phyloP scores from a whole-genome alignment of 2,797 vertebrate genomes.

The Molossus molossus region DNA sequence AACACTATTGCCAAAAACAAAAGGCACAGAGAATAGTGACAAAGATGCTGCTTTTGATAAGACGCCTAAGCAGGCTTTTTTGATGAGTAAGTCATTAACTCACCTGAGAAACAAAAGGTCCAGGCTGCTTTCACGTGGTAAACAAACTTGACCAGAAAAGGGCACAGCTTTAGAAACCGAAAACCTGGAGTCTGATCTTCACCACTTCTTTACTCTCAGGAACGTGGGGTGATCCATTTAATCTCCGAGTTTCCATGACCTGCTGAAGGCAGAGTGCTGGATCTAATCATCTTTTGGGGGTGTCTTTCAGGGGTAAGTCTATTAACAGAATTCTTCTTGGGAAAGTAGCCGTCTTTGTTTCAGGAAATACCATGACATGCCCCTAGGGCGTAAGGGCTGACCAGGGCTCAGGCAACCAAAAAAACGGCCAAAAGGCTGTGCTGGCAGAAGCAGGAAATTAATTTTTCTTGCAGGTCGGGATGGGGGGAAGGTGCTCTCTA shows the following conservation, averaged over 20 bases:
- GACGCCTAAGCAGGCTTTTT: neutral
- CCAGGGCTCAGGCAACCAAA: conserved; percentile 50
- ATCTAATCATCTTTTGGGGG: conserved; percentile 40
- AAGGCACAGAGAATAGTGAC: neutral
- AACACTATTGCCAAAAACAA: conserved; percentile 40
- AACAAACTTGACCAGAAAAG: neutral
- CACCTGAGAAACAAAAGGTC: conserved; percentile 20
- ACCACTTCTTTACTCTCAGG: neutral
- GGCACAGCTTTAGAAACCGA: conserved; percentile 24
- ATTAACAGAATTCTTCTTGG: conserved; percentile 66
- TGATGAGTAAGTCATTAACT: conserved; percentile 50
- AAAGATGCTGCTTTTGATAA: conserved; percentile 49
- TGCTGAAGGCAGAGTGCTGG: conserved; percentile 39
- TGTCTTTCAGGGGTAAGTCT: conserved; percentile 28
- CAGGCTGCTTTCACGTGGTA: neutral
- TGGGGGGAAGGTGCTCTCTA: neutral
- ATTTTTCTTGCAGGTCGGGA: conserved; percentile 30
- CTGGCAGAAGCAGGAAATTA: conserved; percentile 74
- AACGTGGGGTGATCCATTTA: neutral
- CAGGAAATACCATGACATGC: conserved; percentile 68
- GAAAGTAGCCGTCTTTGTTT: conserved; percentile 63
- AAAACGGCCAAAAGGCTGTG: conserved; percentile 35
- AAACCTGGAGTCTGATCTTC: conserved; percentile 24
- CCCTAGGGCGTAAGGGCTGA: conserved; percentile 58
- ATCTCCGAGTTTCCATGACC: conserved; percentile 5